Percentiles rank a stretch among this genome's conserved stretches.
These are phyloP conservation scores for Tamandua tetradactyla DNA, from an alignment of 2,797 vertebrate species.

Conservation along the genomic window DNA sequence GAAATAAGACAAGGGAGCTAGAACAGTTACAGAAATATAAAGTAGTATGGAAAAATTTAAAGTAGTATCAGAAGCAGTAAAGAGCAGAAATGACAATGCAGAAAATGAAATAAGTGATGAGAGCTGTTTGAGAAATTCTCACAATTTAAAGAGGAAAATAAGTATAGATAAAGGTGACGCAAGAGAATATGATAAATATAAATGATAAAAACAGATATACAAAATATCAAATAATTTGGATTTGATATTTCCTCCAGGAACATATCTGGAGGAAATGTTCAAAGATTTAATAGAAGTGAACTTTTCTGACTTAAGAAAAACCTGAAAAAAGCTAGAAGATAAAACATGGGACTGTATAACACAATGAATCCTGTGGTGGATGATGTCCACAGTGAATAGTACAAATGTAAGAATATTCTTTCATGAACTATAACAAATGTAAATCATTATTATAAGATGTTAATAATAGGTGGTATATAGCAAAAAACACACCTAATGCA, in stretches of 20 bases:
- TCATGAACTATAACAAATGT: no score
- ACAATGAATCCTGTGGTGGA: no score
- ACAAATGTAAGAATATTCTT: no score
- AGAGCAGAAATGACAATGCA: background rate
- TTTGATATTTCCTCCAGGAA: no score
- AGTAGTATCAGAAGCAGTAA: background rate
- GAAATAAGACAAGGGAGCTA: background rate
- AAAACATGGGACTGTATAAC: no score
- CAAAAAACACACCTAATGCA: no score
- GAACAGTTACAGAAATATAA: background rate
- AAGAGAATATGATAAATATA: background rate
- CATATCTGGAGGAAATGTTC: background rate
- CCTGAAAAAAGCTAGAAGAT: no score
- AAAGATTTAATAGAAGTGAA: background rate
- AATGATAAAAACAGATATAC: background rate
- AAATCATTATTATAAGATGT: no score
- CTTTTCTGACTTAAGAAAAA: background rate
- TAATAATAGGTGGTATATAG: no score
- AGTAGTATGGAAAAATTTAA: background rate
- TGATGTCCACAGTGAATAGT: no score
- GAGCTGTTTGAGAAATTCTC: background rate
- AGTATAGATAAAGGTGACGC: background rate
- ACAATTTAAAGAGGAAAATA: background rate
- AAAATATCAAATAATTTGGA: background rate
- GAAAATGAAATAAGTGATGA: constrained; percentile 31